Percentiles rank a stretch among this genome's conserved stretches.
phyloP scores from a whole-genome alignment of 2,888 invertebrate species.

The Platycnemis pennipes region DNA sequence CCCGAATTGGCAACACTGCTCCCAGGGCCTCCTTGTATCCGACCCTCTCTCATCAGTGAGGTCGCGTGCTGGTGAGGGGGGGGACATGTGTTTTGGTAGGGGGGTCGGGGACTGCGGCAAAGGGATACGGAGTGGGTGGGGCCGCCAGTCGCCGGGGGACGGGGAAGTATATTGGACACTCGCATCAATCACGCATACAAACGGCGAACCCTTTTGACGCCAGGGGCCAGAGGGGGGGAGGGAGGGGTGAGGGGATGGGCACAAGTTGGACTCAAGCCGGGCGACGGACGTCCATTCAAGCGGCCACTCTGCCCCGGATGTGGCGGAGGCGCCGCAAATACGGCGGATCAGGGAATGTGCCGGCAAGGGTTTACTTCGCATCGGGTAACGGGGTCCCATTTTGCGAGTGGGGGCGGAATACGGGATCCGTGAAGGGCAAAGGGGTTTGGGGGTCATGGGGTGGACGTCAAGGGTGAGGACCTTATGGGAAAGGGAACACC shows the following conservation, averaged over 20 bases:
- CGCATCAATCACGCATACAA: neutral
- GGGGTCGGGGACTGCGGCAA: no score
- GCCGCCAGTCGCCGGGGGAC: no score
- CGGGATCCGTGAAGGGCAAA: neutral
- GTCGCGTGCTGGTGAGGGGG: no score
- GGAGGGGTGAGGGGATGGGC: neutral
- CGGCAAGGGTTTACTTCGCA: no score
- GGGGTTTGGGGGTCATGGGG: neutral
- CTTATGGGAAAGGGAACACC: neutral
- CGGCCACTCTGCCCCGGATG: neutral
- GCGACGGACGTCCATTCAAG: neutral
- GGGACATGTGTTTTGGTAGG: no score
- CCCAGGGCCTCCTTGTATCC: no score
- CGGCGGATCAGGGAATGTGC: neutral
- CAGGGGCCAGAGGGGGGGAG: neutral
- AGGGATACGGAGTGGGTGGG: no score
- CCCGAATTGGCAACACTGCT: no score
- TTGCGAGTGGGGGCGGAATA: neutral
- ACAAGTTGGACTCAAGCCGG: neutral
- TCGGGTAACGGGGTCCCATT: no score
- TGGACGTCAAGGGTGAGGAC: neutral
- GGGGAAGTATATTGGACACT: neutral
- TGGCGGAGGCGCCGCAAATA: neutral
- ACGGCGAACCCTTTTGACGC: neutral
- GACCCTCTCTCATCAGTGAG: no score